Conservation (phyloP, 2,888 invertebrate species). For the Dasysyrphus albostriatus region DNA sequence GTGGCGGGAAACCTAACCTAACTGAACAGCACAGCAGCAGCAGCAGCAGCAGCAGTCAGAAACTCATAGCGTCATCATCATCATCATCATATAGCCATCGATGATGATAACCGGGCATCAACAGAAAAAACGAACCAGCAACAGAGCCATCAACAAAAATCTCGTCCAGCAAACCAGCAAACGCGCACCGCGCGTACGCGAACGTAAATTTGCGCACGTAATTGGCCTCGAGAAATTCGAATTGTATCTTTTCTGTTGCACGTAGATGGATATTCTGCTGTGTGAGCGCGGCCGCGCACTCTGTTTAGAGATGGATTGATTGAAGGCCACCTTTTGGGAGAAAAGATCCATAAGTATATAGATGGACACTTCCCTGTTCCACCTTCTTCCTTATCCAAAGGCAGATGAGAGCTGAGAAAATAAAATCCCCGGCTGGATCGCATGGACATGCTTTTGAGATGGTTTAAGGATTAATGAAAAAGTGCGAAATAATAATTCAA, state of each 20-base stretch:
- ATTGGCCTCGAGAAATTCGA: conserved; percentile 76
- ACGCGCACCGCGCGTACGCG: conserved; percentile 60
- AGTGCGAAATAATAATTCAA: too few relatives aligned
- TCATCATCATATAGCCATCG: conserved; percentile 1
- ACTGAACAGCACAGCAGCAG: conserved; percentile 46
- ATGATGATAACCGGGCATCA: conserved; percentile 6
- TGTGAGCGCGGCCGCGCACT: conserved; percentile 37
- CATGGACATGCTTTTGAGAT: neutral
- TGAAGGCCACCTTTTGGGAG: conserved; percentile 64
- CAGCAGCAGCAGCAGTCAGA: conserved; percentile 42
- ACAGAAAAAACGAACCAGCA: conserved; percentile 7
- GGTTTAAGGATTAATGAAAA: neutral
- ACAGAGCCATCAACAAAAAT: conserved; percentile 23
- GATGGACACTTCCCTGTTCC: conserved; percentile 22
- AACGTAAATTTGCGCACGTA: conserved; percentile 76
- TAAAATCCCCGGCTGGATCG: neutral
- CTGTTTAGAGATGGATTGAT: conserved; percentile 52
- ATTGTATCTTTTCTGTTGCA: conserved; percentile 68
- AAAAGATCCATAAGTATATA: conserved; percentile 48
- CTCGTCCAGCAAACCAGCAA: conserved; percentile 21
- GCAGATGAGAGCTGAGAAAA: neutral
- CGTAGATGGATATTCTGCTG: conserved; percentile 53
- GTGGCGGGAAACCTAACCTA: conserved; percentile 30
- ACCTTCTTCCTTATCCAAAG: conserved; percentile 29
- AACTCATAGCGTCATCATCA: conserved; percentile 5